These are phyloP conservation scores for Cephus rjabovi DNA, from an alignment of 2,888 invertebrate genomes.

Conservation along the genomic window DNA sequence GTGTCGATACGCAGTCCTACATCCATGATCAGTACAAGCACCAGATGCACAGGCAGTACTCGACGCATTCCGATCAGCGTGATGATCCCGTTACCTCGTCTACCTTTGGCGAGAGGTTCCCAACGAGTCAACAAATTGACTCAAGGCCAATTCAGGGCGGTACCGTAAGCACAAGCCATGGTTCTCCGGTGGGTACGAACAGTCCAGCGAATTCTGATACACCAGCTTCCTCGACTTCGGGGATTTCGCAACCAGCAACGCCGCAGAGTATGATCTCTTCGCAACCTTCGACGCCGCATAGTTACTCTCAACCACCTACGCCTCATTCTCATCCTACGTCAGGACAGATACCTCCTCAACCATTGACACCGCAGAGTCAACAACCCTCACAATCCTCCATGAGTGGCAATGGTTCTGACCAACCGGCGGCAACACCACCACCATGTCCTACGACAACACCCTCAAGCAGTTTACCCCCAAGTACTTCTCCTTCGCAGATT, in stretches of 20 bases:
- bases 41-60: slow-evolving; percentile 51
- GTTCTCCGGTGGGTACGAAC: slow-evolving; percentile 72
- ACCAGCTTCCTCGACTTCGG: slow-evolving; percentile 54
- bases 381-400: slow-evolving; percentile 50
- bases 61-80: slow-evolving; percentile 56
- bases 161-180: slow-evolving; percentile 85
- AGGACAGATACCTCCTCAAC: slow-evolving; percentile 38
- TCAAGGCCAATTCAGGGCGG: slow-evolving; percentile 85
- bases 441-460: slow-evolving; percentile 41
- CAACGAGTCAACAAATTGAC: slow-evolving; percentile 70
- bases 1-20: slow-evolving; percentile 55
- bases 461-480: slow-evolving; percentile 46
- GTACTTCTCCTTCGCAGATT: slow-evolving; percentile 46
- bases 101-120: slow-evolving; percentile 73
- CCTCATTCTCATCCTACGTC: slow-evolving; percentile 53
- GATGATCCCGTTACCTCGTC: slow-evolving; percentile 77
- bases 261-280: slow-evolving; percentile 59
- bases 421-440: slow-evolving; percentile 48
- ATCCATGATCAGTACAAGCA: slow-evolving; percentile 57
- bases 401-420: slow-evolving; percentile 40
- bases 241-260: slow-evolving; percentile 58
- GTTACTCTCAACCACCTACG: slow-evolving; percentile 60
- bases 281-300: slow-evolving; percentile 61
- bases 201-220: slow-evolving; percentile 71
- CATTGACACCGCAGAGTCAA: slow-evolving; percentile 43